phyloP scores from a whole-genome alignment of 1,140 invertebrate genomes.

The Cherax destructor region DNA sequence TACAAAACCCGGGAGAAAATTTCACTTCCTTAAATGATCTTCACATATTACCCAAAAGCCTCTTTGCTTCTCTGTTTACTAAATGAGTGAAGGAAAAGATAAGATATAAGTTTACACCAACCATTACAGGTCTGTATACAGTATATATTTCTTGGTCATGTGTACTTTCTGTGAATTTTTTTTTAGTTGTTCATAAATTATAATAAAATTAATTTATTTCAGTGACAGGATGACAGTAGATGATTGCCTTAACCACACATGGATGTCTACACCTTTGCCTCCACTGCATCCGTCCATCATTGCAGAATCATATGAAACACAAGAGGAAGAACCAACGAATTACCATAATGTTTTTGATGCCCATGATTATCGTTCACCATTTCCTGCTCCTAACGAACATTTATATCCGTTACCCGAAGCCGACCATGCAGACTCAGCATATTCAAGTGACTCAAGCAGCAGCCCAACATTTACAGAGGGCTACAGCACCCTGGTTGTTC shows the following conservation, averaged over 20 bases:
- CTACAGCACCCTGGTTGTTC: slow-evolving; percentile 54
- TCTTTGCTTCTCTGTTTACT: too few relatives aligned
- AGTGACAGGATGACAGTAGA: slow-evolving; percentile 81
- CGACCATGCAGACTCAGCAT: slow-evolving; percentile 67
- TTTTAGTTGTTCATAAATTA: not conserved
- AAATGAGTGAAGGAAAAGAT: too few relatives aligned
- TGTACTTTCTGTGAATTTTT: too few relatives aligned
- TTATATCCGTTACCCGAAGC: slow-evolving; percentile 54
- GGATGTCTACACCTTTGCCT: slow-evolving; percentile 76
- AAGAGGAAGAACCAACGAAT: slow-evolving; percentile 41
- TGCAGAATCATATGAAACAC: slow-evolving; percentile 33
- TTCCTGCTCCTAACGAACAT: slow-evolving; percentile 32
- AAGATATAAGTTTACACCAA: too few relatives aligned
- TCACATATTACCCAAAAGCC: too few relatives aligned
- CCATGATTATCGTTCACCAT: slow-evolving; percentile 34
- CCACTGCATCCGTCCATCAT: slow-evolving; percentile 28
- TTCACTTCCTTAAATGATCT: too few relatives aligned
- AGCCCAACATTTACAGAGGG: slow-evolving; percentile 67
- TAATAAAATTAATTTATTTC: slow-evolving; percentile 72
- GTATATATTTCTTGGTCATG: too few relatives aligned
- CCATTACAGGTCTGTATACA: too few relatives aligned
- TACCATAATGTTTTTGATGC: slow-evolving; percentile 25
- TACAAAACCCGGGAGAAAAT: too few relatives aligned
- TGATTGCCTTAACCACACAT: slow-evolving; percentile 81
- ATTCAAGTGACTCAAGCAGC: slow-evolving; percentile 68